These are phyloP conservation scores for Enteromius radiatus DNA, from an alignment of 2,797 vertebrate genomes.

Conservation along the genomic window DNA sequence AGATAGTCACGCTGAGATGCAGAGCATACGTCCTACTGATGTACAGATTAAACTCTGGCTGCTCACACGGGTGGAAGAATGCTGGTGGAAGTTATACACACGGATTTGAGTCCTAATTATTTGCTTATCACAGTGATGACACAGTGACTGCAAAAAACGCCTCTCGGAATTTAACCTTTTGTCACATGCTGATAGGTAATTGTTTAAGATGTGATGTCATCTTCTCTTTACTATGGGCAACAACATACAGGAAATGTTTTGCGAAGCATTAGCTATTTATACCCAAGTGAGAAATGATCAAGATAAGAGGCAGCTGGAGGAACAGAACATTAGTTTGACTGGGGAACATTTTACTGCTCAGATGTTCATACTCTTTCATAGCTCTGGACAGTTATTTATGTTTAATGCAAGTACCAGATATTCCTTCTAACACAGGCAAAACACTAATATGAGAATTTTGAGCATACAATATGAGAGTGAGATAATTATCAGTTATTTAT, in stretches of 20 bases:
- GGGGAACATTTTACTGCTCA: background rate
- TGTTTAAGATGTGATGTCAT: background rate
- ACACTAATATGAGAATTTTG: background rate
- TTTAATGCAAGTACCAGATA: background rate
- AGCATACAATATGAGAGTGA: background rate
- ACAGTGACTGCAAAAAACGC: background rate
- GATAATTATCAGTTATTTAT: background rate
- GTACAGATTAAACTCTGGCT: conserved; percentile 22
- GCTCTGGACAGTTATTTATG: background rate
- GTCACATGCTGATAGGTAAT: background rate
- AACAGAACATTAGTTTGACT: conserved; percentile 2
- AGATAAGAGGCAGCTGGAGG: background rate
- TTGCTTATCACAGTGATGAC: conserved; percentile 34
- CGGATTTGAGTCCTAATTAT: conserved; percentile 35
- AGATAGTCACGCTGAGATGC: background rate
- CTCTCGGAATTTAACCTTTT: background rate
- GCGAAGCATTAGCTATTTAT: conserved; percentile 7
- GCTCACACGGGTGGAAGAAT: conserved; percentile 15
- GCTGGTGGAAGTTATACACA: conserved; percentile 20
- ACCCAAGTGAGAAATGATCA: conserved; percentile 5
- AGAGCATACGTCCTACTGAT: background rate
- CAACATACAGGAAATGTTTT: conserved; percentile 9
- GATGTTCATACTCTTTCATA: conserved; percentile 16
- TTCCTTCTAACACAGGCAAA: background rate
- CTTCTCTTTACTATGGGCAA: background rate